Percentiles rank a stretch among this genome's conserved stretches.
Evolutionary conservation across 2,113 vertebrate species (phyloP).

Genomic region (Progne subis): DNA sequence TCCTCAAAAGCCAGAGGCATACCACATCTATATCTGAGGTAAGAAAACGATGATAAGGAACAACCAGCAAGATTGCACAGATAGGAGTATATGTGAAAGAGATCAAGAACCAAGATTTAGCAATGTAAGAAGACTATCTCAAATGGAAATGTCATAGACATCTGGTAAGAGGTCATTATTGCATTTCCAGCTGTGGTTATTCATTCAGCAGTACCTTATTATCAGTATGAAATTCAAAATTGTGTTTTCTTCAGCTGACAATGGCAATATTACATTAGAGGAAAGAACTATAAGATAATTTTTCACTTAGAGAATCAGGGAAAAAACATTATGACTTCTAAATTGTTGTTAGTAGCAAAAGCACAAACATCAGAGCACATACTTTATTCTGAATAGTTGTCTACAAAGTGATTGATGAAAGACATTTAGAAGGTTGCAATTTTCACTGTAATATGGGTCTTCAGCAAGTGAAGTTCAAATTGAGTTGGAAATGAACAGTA

Average conservation of each 20-base stretch:
- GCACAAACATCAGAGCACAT: background rate
- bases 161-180: background rate
- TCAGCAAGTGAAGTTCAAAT: background rate
- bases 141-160: background rate
- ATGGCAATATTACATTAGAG: background rate
- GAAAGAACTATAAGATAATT: background rate
- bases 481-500: background rate
- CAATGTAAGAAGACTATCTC: background rate
- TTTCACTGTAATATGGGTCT: background rate
- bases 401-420: background rate
- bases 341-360: background rate
- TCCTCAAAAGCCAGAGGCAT: background rate
- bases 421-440: background rate
- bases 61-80: background rate
- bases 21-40: background rate
- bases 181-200: background rate
- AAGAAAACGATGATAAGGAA: background rate
- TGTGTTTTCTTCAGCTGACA: background rate
- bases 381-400: slow-evolving; percentile 3
- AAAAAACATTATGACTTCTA: background rate
- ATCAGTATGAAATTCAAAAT: background rate
- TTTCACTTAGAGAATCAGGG: background rate
- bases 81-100: background rate
- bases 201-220: background rate
- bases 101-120: background rate